These are phyloP conservation scores for Microcebus lehilahytsara DNA, from an alignment of 2,113 vertebrate species.

Conservation along the genomic window DNA sequence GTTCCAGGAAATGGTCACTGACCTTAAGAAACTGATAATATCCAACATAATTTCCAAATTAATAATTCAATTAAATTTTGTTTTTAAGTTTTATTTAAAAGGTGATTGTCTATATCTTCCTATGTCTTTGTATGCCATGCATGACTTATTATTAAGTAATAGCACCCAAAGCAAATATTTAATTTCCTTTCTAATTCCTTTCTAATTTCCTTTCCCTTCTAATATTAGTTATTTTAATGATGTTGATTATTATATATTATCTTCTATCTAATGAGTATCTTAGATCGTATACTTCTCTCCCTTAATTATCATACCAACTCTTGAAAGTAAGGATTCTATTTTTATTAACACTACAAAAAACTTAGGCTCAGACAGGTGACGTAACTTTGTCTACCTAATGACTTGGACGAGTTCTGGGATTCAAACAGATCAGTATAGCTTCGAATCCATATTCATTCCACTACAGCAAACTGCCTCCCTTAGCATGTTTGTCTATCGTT, in stretches of 20 bases:
- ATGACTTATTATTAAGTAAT: not conserved
- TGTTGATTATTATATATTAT: not conserved
- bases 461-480: not conserved
- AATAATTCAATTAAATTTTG: not conserved
- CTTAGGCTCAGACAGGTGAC: not conserved
- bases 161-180: constrained; percentile 20
- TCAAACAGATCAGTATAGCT: not conserved
- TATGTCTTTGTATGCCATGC: not conserved
- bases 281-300: not conserved
- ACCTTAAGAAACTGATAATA: not conserved
- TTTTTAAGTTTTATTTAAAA: constrained; percentile 28
- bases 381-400: not conserved
- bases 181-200: not conserved
- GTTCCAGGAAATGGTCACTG: not conserved
- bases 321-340: not conserved
- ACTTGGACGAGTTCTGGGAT: not conserved
- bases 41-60: not conserved
- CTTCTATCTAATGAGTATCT: not conserved
- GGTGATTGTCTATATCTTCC: not conserved
- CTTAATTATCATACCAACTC: constrained; percentile 27
- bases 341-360: not conserved
- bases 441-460: not conserved
- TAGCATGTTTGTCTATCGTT: not conserved
- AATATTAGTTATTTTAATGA: constrained; percentile 13
- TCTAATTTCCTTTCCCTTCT: not conserved